Evolutionary conservation across 64 coral and sea anemone genomes (phyloP).

Genomic region (Astreopora myriophthalma): DNA sequence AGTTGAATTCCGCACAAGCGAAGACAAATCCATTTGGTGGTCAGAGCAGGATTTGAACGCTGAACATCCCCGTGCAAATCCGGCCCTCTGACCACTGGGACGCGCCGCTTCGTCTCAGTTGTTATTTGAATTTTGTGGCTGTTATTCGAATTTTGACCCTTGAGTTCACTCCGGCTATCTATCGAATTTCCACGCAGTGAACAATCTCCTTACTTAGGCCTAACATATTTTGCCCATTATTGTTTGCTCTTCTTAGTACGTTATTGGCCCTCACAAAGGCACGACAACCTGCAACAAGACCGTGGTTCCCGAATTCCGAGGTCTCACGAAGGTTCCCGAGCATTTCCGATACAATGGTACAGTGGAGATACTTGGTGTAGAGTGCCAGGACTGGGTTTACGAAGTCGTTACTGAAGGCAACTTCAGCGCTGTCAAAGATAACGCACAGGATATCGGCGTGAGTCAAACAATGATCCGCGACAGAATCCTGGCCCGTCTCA

Average conservation of each 20-base stretch:
- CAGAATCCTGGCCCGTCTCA: constrained; percentile 1
- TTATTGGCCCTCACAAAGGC: background rate
- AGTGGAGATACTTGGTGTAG: constrained; percentile 4
- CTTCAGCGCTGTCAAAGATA: constrained; percentile 12
- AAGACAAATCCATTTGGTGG: no score
- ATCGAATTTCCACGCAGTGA: no score
- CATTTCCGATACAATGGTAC: constrained; percentile 21
- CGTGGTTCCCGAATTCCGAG: constrained; percentile 14
- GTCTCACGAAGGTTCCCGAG: constrained; percentile 9
- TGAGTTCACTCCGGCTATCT: no score
- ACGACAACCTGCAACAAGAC: background rate
- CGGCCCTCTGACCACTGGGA: no score
- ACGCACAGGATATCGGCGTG: background rate
- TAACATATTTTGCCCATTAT: background rate
- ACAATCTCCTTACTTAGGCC: no score
- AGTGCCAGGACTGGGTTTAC: constrained; percentile 9
- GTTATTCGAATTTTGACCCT: no score
- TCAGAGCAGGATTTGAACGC: no score
- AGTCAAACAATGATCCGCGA: constrained; percentile 22
- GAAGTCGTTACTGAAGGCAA: background rate
- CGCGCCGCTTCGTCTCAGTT: no score
- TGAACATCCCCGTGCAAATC: no score
- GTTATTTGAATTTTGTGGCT: no score
- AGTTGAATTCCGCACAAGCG: no score
- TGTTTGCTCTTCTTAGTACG: background rate